Evolutionary conservation across 2,888 invertebrate genomes (phyloP).

Genomic region (Acanthosepion esculentum): DNA sequence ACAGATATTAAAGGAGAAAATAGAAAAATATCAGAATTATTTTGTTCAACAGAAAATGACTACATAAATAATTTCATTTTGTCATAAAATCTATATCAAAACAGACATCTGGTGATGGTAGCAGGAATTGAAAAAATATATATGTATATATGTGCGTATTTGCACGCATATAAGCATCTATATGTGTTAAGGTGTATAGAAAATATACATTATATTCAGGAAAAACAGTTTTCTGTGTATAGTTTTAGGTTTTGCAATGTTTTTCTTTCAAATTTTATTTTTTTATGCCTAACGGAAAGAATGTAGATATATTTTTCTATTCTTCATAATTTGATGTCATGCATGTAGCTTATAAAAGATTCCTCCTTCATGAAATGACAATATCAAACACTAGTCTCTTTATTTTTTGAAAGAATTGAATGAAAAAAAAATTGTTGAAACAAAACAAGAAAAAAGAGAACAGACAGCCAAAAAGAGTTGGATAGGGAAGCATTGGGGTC

Average conservation of each 20-base stretch:
- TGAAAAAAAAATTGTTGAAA: background rate
- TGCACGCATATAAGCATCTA: background rate
- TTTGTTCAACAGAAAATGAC: slow-evolving; percentile 14
- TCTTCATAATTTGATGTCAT: slow-evolving; percentile 22
- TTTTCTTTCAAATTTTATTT: background rate
- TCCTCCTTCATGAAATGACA: slow-evolving; percentile 13
- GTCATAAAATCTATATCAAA: slow-evolving; percentile 33
- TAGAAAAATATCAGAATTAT: background rate
- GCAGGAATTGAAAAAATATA: background rate
- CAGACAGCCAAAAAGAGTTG: background rate
- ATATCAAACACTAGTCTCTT: slow-evolving; percentile 4
- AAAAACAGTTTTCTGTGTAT: background rate
- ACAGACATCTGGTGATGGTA: background rate
- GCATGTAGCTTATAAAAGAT: background rate
- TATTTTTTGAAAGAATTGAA: slow-evolving; percentile 18
- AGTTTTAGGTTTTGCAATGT: background rate
- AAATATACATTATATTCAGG: background rate
- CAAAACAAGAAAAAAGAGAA: background rate
- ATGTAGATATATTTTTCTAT: background rate
- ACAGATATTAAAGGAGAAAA: background rate
- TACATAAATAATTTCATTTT: slow-evolving; percentile 33
- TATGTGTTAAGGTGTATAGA: slow-evolving; percentile 23
- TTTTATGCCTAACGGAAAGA: background rate
- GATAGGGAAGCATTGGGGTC: background rate
- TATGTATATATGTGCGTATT: background rate